A percentile compares a stretch with the other conserved stretches of the same genome.
These are phyloP conservation scores for Scaeva pyrastri DNA, from an alignment of 2,888 invertebrate genomes.

Conservation along the genomic window DNA sequence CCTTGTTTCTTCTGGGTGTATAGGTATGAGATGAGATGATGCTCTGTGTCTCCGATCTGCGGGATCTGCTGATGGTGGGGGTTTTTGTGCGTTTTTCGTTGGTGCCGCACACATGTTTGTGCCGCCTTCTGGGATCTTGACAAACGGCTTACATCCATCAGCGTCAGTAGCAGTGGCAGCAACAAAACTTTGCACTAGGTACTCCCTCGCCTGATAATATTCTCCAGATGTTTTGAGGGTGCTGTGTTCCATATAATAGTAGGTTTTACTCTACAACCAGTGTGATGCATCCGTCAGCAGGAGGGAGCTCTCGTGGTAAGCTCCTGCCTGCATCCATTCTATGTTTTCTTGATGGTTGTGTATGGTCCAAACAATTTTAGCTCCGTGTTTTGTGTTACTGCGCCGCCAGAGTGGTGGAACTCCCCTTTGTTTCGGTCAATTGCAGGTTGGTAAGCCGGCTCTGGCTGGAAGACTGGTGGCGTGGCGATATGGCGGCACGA, in stretches of 20 bases:
- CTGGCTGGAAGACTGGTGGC: conserved; percentile 1
- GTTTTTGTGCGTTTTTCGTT: conserved; percentile 27
- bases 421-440: conserved; percentile 50
- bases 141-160: conserved; percentile 73
- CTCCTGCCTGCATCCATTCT: conserved; percentile 1
- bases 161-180: conserved; percentile 58
- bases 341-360: conserved; percentile 1
- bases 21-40: not conserved
- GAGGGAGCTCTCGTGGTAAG: conserved; percentile 47
- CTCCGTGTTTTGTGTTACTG: conserved; percentile 12
- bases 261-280: conserved; percentile 36
- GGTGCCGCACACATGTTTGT: conserved; percentile 41
- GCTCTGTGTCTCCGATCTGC: not conserved
- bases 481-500: too few species aligned
- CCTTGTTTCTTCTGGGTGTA: not conserved
- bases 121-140: conserved; percentile 64
- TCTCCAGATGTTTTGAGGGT: conserved; percentile 70
- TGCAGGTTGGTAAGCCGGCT: conserved; percentile 36
- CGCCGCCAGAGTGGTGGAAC: not conserved
- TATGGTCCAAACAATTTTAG: conserved; percentile 50
- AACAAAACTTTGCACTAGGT: conserved; percentile 22
- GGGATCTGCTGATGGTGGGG: not conserved
- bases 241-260: conserved; percentile 28
- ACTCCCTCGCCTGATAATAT: conserved; percentile 67
- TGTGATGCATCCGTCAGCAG: conserved; percentile 58